Base-by-base conservation (phyloP, 2,797 vertebrate genomes). In the Melanotaenia trifasciata region DNA sequence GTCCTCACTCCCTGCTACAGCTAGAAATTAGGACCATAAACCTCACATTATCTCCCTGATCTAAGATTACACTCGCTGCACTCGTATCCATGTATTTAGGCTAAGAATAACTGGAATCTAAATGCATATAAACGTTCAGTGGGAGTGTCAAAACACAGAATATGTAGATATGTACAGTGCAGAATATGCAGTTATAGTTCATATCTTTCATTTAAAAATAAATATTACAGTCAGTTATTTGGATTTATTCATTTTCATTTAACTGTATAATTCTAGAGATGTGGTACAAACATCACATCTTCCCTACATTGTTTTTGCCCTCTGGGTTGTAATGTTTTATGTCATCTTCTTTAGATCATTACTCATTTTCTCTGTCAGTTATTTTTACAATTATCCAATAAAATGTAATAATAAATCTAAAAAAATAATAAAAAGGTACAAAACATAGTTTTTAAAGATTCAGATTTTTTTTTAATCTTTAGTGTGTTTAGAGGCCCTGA, bases 21-120 rank as follows among this genome's bases (percentile, higher is more conserved):
- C n/a, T 45, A 51, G 45, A 53, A 64, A 68, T 56, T 7, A 33
- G 28, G 35, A 26, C 53, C 36, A 57, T 56, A 60, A 70, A 70
- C 33, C 12, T 11, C 26, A 24, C 1, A 54, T 43, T 36, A 32
- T 69, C 50, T 30, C 2, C 64, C 16, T 47, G 16, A 26, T 47
- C 20, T 24, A 30, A 47, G 53, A 58, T 43, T 33, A 22, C 13
- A 32, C 40, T 26, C 10, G 30, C 16, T 47, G 24, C 16, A 11
- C 18, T 20, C 2, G 40, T 32, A 20, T 47, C 26, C 6, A 45
- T 28, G 18, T 14, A 26, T 61, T 26, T 33, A 16, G 51, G 43
- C 50, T 32, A 14, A 56, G 26, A 61, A 38, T 36, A 35, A 16
- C 45, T 10, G 7, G 20, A 47, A 47, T 53, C 22, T 24, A 51